These are phyloP conservation scores for Tragopan temminckii DNA, from an alignment of 2,797 vertebrate genomes.

Conservation along the genomic window DNA sequence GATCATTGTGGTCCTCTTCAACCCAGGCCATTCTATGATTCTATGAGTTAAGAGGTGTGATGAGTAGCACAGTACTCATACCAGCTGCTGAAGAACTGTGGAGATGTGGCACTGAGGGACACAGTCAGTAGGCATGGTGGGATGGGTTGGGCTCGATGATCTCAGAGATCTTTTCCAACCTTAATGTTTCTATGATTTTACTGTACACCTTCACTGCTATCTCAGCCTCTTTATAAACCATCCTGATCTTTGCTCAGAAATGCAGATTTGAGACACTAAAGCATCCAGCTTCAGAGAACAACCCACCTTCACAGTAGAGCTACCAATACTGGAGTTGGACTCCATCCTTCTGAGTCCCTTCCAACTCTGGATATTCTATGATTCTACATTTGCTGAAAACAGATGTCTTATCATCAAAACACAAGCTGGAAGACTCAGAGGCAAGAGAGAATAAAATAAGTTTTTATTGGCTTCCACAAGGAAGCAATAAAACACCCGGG, in stretches of 20 bases:
- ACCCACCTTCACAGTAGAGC: rapidly evolving
- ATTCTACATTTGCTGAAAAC: background rate
- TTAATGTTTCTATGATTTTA: background rate
- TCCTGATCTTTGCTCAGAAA: background rate
- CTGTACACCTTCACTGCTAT: background rate
- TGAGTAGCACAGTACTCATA: too few relatives aligned
- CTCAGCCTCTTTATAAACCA: background rate
- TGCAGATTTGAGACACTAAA: background rate
- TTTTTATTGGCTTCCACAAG: background rate
- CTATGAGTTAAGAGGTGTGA: too few relatives aligned
- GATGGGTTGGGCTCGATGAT: too few relatives aligned
- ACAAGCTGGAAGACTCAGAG: background rate
- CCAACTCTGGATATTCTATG: too few relatives aligned
- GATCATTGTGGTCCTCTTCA: too few relatives aligned
- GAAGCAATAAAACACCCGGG: background rate
- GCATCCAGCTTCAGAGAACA: background rate
- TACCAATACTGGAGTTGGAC: background rate
- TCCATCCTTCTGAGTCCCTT: too few relatives aligned
- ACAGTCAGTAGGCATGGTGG: too few relatives aligned
- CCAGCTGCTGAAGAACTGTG: too few relatives aligned
- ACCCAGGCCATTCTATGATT: too few relatives aligned
- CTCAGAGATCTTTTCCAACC: too few relatives aligned
- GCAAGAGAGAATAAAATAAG: background rate
- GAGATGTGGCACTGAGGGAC: too few relatives aligned
- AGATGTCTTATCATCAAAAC: background rate